A percentile compares a stretch with the other conserved stretches of the same genome.
Conservation (phyloP, 2,888 invertebrate genomes). For the Drosophila lutescens region DNA sequence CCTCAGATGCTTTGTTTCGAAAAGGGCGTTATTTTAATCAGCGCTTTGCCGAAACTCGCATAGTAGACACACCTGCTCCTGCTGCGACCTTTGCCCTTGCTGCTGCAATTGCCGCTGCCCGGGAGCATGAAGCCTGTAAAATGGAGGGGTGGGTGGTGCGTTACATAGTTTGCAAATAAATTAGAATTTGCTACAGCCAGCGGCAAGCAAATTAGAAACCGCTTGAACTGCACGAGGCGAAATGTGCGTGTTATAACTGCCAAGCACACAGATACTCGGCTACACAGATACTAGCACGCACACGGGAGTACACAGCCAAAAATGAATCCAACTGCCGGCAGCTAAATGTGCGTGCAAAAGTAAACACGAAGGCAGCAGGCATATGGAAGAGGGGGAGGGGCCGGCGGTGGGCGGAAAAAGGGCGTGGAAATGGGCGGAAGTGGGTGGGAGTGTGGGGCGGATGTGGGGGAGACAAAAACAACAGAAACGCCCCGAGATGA, state of each 20-base stretch:
- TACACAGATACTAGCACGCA: conserved; percentile 30
- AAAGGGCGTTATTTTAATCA: conserved; percentile 38
- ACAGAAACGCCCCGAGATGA: conserved; percentile 33
- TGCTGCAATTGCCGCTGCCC: conserved; percentile 8
- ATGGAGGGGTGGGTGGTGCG: conserved; percentile 18
- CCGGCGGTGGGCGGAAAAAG: not conserved
- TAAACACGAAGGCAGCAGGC: conserved; percentile 33
- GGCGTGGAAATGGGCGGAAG: conserved; percentile 3
- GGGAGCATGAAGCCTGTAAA: not conserved
- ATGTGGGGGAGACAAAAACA: conserved; percentile 23
- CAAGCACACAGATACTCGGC: conserved; percentile 23
- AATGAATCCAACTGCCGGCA: conserved; percentile 43
- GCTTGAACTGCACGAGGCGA: conserved; percentile 56
- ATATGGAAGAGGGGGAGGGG: not conserved
- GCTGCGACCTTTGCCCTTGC: conserved; percentile 50
- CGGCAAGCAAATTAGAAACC: conserved; percentile 71
- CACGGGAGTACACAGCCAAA: conserved; percentile 22
- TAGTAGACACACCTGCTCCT: conserved; percentile 28
- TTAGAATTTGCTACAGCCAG: conserved; percentile 72
- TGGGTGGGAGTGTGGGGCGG: not conserved
- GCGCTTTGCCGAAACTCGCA: conserved; percentile 22
- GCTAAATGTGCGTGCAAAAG: conserved; percentile 50
- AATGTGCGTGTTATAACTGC: conserved; percentile 69
- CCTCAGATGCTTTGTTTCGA: conserved; percentile 7
- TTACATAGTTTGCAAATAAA: conserved; percentile 72